These are phyloP conservation scores for Lethenteron camtschaticum DNA, from an alignment of 2,113 vertebrate species.

Conservation along the genomic window DNA sequence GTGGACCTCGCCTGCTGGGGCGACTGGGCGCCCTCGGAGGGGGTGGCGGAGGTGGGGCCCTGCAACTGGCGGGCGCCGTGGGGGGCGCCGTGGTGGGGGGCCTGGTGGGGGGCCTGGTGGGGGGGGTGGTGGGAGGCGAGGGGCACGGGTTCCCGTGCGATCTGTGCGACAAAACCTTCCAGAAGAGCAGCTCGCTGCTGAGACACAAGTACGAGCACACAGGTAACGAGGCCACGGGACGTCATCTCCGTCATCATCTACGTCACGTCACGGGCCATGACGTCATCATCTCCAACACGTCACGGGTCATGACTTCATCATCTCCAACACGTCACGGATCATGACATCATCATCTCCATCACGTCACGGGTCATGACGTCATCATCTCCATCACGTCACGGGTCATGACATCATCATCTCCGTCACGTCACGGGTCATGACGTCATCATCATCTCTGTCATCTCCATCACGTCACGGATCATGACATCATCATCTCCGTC, in stretches of 20 bases:
- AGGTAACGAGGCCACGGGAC: slow-evolving; percentile 16
- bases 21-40: too few species aligned
- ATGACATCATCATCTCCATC: not conserved
- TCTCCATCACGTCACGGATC: not conserved
- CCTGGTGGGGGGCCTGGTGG: too few species aligned
- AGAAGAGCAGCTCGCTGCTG: slow-evolving; percentile 47
- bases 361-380: not conserved
- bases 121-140: not conserved
- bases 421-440: not conserved
- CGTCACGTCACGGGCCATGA: not conserved
- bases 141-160: slow-evolving; percentile 29
- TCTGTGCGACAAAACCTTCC: slow-evolving; percentile 46
- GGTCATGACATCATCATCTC: not conserved
- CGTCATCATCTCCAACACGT: not conserved
- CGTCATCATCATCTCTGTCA: not conserved
- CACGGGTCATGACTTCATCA: not conserved
- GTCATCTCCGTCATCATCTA: not conserved
- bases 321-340: too few species aligned
- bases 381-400: not conserved
- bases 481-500: too few species aligned
- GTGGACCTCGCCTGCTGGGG: too few species aligned
- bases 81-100: too few species aligned
- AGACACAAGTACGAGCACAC: slow-evolving; percentile 52
- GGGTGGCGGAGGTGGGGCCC: too few species aligned
- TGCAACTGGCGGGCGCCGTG: too few species aligned